phyloP scores from a whole-genome alignment of 2,797 vertebrate genomes.

The Spea hammondii region DNA sequence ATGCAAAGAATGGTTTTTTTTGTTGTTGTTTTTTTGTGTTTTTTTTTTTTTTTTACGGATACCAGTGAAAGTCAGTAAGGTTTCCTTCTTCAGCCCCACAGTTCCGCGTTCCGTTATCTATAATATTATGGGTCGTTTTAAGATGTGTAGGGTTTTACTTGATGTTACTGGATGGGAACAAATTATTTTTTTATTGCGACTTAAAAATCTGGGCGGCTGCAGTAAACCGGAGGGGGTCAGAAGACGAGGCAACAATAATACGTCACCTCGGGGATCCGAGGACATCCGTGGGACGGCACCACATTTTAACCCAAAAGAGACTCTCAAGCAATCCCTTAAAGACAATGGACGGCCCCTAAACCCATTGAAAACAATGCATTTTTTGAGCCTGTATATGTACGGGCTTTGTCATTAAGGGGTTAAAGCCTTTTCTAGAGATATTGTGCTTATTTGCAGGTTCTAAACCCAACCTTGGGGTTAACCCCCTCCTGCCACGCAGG shows the following conservation, averaged over 20 bases:
- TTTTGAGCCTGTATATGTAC: no score
- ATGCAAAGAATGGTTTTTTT: constrained; percentile 66
- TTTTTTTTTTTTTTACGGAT: constrained; percentile 55
- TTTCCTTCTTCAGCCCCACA: constrained; percentile 51
- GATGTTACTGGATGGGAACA: constrained; percentile 25
- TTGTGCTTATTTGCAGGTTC: no score
- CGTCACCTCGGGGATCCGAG: constrained; percentile 14
- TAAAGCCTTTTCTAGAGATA: no score
- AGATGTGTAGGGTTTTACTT: constrained; percentile 36
- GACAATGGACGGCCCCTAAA: no score
- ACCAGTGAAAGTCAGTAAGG: constrained; percentile 58
- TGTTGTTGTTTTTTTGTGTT: constrained; percentile 45
- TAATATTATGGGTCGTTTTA: constrained; percentile 38
- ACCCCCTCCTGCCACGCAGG: no score
- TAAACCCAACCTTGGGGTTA: no score
- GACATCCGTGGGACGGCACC: no score
- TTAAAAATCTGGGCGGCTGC: background rate
- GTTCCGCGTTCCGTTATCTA: constrained; percentile 29
- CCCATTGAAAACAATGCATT: no score
- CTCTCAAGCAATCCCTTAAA: no score
- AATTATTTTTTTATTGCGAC: background rate
- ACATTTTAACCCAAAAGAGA: no score
- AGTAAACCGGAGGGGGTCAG: constrained; percentile 27
- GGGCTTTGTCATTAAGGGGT: no score
- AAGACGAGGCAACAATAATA: constrained; percentile 25